A percentile compares a stretch with the other conserved stretches of the same genome.
Conservation (phyloP, 2,888 invertebrate species). For the Globia sparganii region DNA sequence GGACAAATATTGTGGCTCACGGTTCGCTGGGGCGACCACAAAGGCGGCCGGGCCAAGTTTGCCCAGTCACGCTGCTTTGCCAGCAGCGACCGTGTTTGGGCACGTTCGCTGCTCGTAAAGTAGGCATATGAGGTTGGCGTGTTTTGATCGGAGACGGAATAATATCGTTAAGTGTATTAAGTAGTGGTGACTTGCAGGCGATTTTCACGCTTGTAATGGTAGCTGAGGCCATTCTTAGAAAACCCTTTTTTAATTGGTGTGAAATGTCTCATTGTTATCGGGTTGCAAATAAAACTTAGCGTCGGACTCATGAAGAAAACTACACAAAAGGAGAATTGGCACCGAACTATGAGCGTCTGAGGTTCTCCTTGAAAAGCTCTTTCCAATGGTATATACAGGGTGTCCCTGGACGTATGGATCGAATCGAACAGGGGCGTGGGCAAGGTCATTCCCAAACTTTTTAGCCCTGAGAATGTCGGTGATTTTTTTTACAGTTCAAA, state of each 20-base stretch:
- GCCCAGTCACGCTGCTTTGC: slow-evolving; percentile 63
- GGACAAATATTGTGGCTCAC: slow-evolving; percentile 66
- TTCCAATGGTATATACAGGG: too few relatives aligned
- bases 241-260: background rate
- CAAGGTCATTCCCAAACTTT: too few relatives aligned
- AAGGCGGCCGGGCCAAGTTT: slow-evolving; percentile 46
- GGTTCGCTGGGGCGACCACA: slow-evolving; percentile 61
- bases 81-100: slow-evolving; percentile 45
- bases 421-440: too few relatives aligned
- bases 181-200: slow-evolving; percentile 28
- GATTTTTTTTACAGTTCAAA: too few relatives aligned
- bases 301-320: background rate
- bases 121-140: slow-evolving; percentile 29
- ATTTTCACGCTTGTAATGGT: background rate
- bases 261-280: background rate
- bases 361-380: too few relatives aligned
- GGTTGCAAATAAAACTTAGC: background rate
- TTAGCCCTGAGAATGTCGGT: too few relatives aligned
- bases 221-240: background rate
- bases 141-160: slow-evolving; percentile 45
- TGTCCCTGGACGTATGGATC: too few relatives aligned
- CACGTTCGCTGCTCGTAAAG: slow-evolving; percentile 58
- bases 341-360: too few relatives aligned
- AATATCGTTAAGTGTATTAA: slow-evolving; percentile 33
- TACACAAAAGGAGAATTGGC: background rate